These are phyloP conservation scores for Ametastegia equiseti DNA, from an alignment of 2,888 invertebrate genomes.

Conservation along the genomic window DNA sequence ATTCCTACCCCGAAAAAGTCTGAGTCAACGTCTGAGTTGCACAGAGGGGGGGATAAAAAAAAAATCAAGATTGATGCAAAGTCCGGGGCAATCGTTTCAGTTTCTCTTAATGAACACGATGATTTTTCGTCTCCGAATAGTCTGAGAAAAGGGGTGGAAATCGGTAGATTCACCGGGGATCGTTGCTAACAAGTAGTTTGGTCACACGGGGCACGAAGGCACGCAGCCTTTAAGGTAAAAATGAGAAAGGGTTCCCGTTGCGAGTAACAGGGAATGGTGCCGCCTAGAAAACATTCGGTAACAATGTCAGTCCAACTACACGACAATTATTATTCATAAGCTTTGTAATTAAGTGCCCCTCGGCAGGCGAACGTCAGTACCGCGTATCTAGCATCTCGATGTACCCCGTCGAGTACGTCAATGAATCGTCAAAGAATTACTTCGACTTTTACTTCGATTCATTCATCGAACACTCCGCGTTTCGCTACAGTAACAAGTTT, in stretches of 20 bases:
- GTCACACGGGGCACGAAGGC: constrained; percentile 26
- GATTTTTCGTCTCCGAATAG: too few relatives aligned
- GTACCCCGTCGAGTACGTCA: constrained; percentile 29
- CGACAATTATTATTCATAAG: constrained; percentile 75
- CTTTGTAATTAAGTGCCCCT: constrained; percentile 73
- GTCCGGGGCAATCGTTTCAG: too few relatives aligned
- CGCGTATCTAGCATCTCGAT: constrained; percentile 36
- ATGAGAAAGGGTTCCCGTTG: constrained; percentile 67
- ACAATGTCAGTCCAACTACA: constrained; percentile 76
- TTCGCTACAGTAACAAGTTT: constrained; percentile 58
- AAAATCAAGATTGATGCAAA: too few relatives aligned
- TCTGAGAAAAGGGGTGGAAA: not conserved
- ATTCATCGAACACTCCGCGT: not conserved
- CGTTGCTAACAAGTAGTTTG: constrained; percentile 36
- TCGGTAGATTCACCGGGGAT: not conserved
- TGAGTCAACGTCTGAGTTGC: too few relatives aligned
- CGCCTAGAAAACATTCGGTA: constrained; percentile 74
- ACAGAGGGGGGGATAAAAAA: too few relatives aligned
- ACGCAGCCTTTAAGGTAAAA: constrained; percentile 10
- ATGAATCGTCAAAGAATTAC: constrained; percentile 24
- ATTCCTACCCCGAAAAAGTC: too few relatives aligned
- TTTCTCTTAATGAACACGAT: too few relatives aligned
- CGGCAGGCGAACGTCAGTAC: constrained; percentile 1
- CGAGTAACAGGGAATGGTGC: constrained; percentile 71
- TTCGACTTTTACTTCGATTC: not conserved